Percentiles rank a stretch among this genome's conserved stretches.
Conservation (phyloP, 2,113 vertebrate genomes). For the Passer domesticus region DNA sequence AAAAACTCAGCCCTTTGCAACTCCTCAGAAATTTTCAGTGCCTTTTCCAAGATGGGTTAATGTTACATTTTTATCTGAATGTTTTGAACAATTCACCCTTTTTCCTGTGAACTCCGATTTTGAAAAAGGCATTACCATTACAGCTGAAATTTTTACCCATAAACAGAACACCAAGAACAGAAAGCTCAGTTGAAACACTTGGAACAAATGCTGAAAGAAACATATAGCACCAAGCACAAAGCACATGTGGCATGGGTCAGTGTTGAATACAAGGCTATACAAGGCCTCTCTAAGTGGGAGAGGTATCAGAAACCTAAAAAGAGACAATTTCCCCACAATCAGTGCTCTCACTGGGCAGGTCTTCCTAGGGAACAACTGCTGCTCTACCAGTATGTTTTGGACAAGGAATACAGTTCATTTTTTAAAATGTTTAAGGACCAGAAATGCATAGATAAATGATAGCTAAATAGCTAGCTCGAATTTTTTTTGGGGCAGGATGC, state of each 20-base stretch:
- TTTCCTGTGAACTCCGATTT: not conserved
- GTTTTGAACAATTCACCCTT: not conserved
- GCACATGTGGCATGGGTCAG: not conserved
- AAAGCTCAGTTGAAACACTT: not conserved
- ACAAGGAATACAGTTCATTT: not conserved
- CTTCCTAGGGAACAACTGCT: not conserved
- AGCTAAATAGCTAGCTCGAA: not conserved
- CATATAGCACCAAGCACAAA: not conserved
- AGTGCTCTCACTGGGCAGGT: not conserved
- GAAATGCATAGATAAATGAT: not conserved
- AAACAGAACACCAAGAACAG: not conserved
- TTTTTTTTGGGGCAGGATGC: not conserved
- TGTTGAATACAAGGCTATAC: not conserved
- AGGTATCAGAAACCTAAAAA: not conserved
- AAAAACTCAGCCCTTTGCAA: not conserved
- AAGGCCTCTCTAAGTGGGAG: not conserved
- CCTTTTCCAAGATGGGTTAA: not conserved
- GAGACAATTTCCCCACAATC: accelerated
- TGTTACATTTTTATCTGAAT: not conserved
- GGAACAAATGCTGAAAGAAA: not conserved
- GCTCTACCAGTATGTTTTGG: not conserved
- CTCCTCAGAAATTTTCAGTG: not conserved
- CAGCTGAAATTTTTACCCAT: not conserved
- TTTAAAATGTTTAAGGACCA: not conserved
- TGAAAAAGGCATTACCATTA: not conserved